Conservation (phyloP, 2,888 invertebrate species). For the Melinaea menophilus region DNA sequence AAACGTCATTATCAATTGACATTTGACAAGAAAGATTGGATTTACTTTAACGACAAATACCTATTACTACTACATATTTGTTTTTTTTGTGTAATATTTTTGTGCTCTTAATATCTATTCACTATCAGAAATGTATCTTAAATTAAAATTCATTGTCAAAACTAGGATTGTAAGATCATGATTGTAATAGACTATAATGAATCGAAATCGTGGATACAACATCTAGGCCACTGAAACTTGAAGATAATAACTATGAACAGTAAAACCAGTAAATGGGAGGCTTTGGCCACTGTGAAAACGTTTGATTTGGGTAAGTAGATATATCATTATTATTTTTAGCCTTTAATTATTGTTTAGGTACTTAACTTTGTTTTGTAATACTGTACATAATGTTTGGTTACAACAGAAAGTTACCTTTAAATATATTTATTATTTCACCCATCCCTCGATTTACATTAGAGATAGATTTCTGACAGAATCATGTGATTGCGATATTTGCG, state of each 20-base stretch:
- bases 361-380: too few relatives aligned
- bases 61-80: too few relatives aligned
- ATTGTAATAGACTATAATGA: slow-evolving; percentile 46
- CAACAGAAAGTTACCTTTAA: too few relatives aligned
- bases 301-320: slow-evolving; percentile 61
- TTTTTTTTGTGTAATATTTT: background rate
- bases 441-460: too few relatives aligned
- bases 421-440: too few relatives aligned
- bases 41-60: too few relatives aligned
- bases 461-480: too few relatives aligned
- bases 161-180: slow-evolving; percentile 42
- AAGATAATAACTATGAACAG: slow-evolving; percentile 49
- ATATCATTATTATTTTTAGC: background rate
- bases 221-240: slow-evolving; percentile 35
- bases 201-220: slow-evolving; percentile 54
- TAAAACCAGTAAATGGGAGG: slow-evolving; percentile 63
- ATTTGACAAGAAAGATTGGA: too few relatives aligned
- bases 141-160: background rate
- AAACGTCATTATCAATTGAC: too few relatives aligned
- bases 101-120: background rate
- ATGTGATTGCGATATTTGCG: too few relatives aligned
- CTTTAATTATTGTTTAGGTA: too few relatives aligned
- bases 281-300: slow-evolving; percentile 66
- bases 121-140: slow-evolving; percentile 14
- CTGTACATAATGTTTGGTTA: too few relatives aligned